Evolutionary conservation across 1,140 invertebrate species (phyloP).

Genomic region (Micrasema minimum): DNA sequence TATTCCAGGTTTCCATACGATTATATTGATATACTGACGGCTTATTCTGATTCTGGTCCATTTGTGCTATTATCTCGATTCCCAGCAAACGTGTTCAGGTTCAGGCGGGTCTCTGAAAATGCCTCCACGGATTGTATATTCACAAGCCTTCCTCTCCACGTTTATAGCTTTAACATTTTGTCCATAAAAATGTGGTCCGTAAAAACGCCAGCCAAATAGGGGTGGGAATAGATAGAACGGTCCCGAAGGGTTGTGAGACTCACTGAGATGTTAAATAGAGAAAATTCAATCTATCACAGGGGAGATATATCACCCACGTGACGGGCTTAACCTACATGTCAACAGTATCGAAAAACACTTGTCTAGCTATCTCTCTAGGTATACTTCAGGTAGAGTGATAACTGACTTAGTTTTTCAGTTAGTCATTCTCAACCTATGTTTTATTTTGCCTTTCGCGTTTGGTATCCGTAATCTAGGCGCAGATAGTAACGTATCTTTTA

Average conservation of each 20-base stretch:
- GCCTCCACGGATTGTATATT: slow-evolving; percentile 19
- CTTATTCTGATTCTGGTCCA: not conserved
- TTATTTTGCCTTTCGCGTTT: too few relatives aligned
- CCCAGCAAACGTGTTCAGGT: slow-evolving; percentile 1
- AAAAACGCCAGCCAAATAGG: slow-evolving; percentile 1
- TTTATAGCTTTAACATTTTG: slow-evolving; percentile 27
- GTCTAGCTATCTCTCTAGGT: not conserved
- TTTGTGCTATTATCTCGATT: not conserved
- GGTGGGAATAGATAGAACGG: slow-evolving; percentile 1
- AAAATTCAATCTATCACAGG: slow-evolving; percentile 51
- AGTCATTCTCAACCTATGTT: too few relatives aligned
- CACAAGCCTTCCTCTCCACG: not conserved
- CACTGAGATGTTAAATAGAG: slow-evolving; percentile 50
- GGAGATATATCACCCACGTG: slow-evolving; percentile 42
- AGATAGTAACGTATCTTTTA: too few relatives aligned
- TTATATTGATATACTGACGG: not conserved
- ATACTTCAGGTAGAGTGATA: not conserved
- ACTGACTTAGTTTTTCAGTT: too few relatives aligned
- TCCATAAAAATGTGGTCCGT: slow-evolving; percentile 31
- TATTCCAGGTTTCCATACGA: not conserved
- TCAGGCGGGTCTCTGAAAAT: not conserved
- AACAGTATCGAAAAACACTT: slow-evolving; percentile 43
- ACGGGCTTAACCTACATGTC: slow-evolving; percentile 21
- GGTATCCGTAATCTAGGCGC: too few relatives aligned
- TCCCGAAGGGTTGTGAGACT: slow-evolving; percentile 29